Evolutionary conservation across 2,797 vertebrate species (phyloP), one percentile per base, ranked within the genome.

Genomic region (Australoheros facetus): DNA sequence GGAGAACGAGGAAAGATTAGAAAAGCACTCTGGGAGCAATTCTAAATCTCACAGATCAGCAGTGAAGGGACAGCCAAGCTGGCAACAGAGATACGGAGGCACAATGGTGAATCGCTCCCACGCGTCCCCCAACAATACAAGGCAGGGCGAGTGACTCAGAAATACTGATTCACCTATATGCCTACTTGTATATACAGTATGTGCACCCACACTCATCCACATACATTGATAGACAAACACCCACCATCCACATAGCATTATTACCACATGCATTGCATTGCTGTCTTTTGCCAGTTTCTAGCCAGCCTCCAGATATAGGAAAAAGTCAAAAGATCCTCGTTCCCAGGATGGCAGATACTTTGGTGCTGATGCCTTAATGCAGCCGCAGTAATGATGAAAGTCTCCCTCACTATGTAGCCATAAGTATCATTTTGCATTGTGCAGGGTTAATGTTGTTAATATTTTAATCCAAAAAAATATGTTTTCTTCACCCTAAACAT

Each of bases 1-100:
- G 80, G 69, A 81, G 78, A 72, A 72, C 77, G 72, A 72, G 77
- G 56, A 82, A 72, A 91, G 90, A 93, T 91, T 90, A 90, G 86
- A 92, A 89, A 86, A 90, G 89, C 91, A 85, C 91, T 92, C 74
- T 58, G 88, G 91, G 91, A 92, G 91, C 87, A 82, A 91, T 92
- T 90, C 82, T 84, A 89, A 92, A 93, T 94, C 91, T 92, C 87
- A 77, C 89, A 89, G 87, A 94, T 94, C 91, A 92, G 90, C 91
- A 85, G 89, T 78, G 84, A 85, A 88, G 91, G 88, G 91, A 93
- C 88, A 79, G 91, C 84, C 88, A 91, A 93, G 91, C 91, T 91
- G 93, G 92, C 90, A 89, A 78, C 84, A 51, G 86, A 91, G 94
- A 94, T 94, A 93, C 30, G 72, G 85, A 87, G 78, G 79, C 90